Evolutionary conservation across 2,113 vertebrate genomes (phyloP), one percentile per base, ranked within the genome.

Genomic region (Platysternon megacephalum): DNA sequence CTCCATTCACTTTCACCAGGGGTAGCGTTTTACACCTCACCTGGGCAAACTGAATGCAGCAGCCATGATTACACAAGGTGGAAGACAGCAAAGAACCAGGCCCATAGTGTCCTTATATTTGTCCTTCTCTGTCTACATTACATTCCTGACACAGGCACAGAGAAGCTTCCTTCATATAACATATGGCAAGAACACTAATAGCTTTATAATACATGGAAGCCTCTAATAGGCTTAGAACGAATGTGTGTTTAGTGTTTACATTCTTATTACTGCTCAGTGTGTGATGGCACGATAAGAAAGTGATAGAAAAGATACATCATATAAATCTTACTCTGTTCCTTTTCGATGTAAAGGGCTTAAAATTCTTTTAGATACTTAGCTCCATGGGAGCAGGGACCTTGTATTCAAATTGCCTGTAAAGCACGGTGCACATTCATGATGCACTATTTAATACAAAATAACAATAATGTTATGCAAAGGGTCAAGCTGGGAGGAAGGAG

Each of bases 41-140:
- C 11, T 0, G 7, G 8, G 0, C 3, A 74, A 11, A 52, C 44
- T n/a, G 19, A 5, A 29, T 13, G 10, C 2, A 35, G 22, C 22
- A 7, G 9, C 72, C 42, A n/a, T 5, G 21, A 32, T n/a, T 68
- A 68, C 35, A 72, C 35, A 78, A 44, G 24, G 42, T 78, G 42
- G 11, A 78, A 26, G 21, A 17, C 39, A 44, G 39, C 22, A 46
- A 78, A 78, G 42, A 78, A 78, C 46, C 39, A 46, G 24, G 39
- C 39, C 72, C 39, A 42, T 13, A 6, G 22, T 87, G 55, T 65
- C 53, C 79, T 87, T 76, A 29, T 17, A 68, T 24, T 13, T 82
- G 84, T 91, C 84, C 61, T 76, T 51, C 32, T 21, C 79, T 44
- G 21, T 24, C 58, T 42, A 39, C 11, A 49, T 14, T 10, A 42